Base-by-base conservation (phyloP, 1,140 invertebrate genomes). In the Drosophila kohkoa region DNA sequence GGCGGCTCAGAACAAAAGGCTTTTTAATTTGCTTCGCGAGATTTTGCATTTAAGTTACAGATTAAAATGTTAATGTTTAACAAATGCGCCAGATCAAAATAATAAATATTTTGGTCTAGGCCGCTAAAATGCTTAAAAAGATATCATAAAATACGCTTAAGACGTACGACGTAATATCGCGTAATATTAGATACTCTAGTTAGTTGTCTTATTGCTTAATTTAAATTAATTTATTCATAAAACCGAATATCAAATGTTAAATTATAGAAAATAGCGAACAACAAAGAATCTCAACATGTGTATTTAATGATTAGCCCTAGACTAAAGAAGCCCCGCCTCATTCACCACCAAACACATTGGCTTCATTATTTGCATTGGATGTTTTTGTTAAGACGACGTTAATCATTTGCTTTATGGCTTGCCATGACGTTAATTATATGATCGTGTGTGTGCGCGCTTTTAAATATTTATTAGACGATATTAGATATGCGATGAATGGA, bases 211-310 rank as follows among this genome's bases (percentile, higher is more conserved):
- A 89, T 85, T 76, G 86, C 86, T 89, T 89, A 89, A 89, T 90
- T 90, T 90, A 90, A 90, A 79, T 81, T 89, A 90, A 89, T 89
- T 89, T 89, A 89, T 89, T 89, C 85, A 90, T 89, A 85, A 77
- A 70, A 75, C 46, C 62, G 73, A 89, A 90, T 81, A 86, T 71
- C 54, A 77, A 72, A 72, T 76, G 70, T 73, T 81, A 79, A 76
- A 81, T 76, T 68, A 75, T 76, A 81, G 79, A 87, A 81, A 82
- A 87, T 79, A 88, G 54, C 62, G 5, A 57, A 57, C 49, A 65
- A 52, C 35, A 66, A 25, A 66, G 55, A 73, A 76, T 64, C n/a
- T 59, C 15, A 73, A 58, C 55, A 30, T 78, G 43, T 70, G 62
- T 77, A 77, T 75, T 78, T 80, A 75, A 78, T 75, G 16, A 25